phyloP scores from a whole-genome alignment of 2,797 vertebrate genomes.

The Pagetopsis macropterus region DNA sequence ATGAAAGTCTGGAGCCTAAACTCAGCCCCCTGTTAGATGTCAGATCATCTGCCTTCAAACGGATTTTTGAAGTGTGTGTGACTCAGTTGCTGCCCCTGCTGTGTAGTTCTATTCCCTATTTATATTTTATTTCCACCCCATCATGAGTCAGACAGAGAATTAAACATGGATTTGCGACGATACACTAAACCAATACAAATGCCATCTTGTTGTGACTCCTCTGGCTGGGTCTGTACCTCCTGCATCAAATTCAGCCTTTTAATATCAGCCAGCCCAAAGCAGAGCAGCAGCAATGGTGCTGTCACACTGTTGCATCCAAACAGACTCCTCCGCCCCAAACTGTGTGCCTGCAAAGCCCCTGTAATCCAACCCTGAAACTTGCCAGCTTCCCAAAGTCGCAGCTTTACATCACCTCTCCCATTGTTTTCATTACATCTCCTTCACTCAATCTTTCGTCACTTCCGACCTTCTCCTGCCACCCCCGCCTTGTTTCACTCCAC shows the following conservation, averaged over 20 bases:
- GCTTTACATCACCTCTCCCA: conserved; percentile 31
- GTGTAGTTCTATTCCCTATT: conserved; percentile 24
- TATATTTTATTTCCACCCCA: conserved; percentile 20
- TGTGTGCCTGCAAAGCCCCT: conserved; percentile 65
- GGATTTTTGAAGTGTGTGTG: background rate
- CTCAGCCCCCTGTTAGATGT: conserved; percentile 1
- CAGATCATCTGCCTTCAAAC: conserved; percentile 19
- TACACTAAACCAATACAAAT: conserved; percentile 31
- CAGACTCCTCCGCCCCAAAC: conserved; percentile 47
- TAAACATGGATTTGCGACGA: background rate
- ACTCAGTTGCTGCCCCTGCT: background rate
- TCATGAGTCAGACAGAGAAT: conserved; percentile 29
- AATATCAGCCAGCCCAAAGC: conserved; percentile 59
- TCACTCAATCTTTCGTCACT: conserved; percentile 28
- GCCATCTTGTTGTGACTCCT: conserved; percentile 40
- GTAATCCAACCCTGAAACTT: conserved; percentile 68
- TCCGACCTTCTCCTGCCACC: conserved; percentile 19
- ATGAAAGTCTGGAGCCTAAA: background rate
- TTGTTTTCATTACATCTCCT: conserved; percentile 37
- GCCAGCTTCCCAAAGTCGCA: conserved; percentile 51
- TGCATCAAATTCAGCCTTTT: conserved; percentile 57
- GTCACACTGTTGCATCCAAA: conserved; percentile 68
- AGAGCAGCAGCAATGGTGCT: conserved; percentile 45
- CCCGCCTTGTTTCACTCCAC: conserved; percentile 5
- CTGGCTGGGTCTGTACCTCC: conserved; percentile 38